A percentile compares a stretch with the other conserved stretches of the same genome.
Evolutionary conservation across 2,113 vertebrate genomes (phyloP).

Genomic region (Bagarius yarrelli): DNA sequence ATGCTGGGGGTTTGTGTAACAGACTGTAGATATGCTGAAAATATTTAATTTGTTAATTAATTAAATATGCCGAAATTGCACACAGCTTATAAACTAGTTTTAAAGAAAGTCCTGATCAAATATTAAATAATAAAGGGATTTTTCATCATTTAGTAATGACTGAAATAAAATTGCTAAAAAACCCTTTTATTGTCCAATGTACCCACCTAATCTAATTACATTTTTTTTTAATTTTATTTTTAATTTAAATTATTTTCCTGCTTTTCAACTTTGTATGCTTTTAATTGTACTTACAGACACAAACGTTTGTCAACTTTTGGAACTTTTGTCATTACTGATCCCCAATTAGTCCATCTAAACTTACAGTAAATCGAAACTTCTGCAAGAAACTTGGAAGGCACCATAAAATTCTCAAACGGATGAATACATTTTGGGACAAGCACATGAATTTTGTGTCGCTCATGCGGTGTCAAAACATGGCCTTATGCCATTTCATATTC

Average conservation of each 20-base stretch:
- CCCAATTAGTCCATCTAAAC: neutral
- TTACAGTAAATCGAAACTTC: slow-evolving; percentile 26
- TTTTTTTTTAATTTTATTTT: neutral
- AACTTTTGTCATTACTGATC: neutral
- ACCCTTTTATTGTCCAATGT: neutral
- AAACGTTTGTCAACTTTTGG: neutral
- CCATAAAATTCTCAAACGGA: slow-evolving; percentile 21
- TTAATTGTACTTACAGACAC: neutral
- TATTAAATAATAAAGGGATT: neutral
- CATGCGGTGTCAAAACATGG: slow-evolving; percentile 41
- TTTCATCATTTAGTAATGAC: neutral
- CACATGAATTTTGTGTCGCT: slow-evolving; percentile 33
- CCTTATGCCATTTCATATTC: slow-evolving; percentile 48
- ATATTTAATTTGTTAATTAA: neutral
- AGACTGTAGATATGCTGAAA: neutral
- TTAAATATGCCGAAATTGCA: neutral
- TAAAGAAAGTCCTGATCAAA: too few species aligned
- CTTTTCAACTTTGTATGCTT: neutral
- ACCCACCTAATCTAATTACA: too few species aligned
- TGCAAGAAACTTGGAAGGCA: slow-evolving; percentile 37
- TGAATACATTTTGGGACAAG: slow-evolving; percentile 41
- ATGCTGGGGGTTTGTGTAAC: too few species aligned
- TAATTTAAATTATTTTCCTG: neutral
- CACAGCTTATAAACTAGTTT: neutral
- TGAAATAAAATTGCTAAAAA: neutral